Percentiles rank a stretch among this genome's conserved stretches.
These are phyloP conservation scores for Bombus affinis DNA, from an alignment of 1,140 invertebrate species.

Conservation along the genomic window DNA sequence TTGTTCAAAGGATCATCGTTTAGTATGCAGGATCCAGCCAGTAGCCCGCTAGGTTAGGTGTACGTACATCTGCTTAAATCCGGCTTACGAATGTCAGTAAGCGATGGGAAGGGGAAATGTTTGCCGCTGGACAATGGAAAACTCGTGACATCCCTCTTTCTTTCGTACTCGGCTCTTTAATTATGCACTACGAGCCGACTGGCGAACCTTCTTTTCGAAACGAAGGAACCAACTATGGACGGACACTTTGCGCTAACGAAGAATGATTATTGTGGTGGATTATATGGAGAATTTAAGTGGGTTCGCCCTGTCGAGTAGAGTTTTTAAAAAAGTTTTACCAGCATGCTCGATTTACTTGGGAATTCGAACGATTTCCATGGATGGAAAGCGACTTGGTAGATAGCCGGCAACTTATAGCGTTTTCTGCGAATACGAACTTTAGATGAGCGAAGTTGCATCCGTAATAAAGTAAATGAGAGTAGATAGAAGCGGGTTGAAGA, in stretches of 20 bases:
- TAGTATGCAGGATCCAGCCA: constrained; percentile 41
- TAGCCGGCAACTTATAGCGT: neutral
- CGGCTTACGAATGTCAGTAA: constrained; percentile 48
- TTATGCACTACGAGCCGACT: constrained; percentile 24
- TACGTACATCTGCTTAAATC: constrained; percentile 58
- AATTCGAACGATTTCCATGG: neutral
- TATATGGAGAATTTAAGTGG: neutral
- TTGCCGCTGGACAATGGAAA: constrained; percentile 39
- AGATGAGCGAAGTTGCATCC: neutral
- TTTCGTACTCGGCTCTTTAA: neutral
- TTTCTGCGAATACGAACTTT: neutral
- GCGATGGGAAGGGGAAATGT: neutral
- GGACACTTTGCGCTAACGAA: neutral
- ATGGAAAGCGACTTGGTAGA: no score
- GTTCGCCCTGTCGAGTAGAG: neutral
- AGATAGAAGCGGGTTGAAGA: neutral
- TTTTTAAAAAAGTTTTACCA: neutral
- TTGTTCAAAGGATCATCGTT: constrained; percentile 64
- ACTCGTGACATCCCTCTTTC: neutral
- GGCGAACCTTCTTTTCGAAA: neutral
- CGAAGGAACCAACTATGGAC: neutral
- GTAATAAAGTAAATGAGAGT: neutral
- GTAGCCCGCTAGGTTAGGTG: constrained; percentile 24
- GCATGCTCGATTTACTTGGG: neutral
- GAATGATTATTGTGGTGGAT: neutral